These are phyloP conservation scores for Sylvia atricapilla DNA, from an alignment of 2,113 vertebrate genomes.

Conservation along the genomic window DNA sequence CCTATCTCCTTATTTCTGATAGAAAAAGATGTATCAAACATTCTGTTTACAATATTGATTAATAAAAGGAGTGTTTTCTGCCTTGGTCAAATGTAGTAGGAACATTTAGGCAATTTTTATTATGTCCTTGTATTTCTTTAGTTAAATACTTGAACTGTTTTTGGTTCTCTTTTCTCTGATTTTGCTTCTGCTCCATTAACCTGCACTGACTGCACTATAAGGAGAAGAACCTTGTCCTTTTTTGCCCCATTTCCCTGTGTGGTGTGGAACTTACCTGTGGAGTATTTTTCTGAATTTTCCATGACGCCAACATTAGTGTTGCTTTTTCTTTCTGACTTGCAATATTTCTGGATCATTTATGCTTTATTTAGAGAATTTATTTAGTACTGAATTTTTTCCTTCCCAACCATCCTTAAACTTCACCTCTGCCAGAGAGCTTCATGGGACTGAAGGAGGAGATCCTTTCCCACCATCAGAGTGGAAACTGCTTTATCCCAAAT, in stretches of 20 bases:
- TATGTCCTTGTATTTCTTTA: neutral
- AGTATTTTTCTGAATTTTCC: neutral
- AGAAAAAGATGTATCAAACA: neutral
- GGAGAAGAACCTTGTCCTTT: neutral
- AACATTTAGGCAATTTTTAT: conserved; percentile 1
- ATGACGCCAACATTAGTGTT: neutral
- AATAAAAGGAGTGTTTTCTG: neutral
- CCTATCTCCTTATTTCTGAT: neutral
- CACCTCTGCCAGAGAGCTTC: neutral
- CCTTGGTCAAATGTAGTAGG: neutral
- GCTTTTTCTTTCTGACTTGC: neutral
- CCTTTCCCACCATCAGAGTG: neutral
- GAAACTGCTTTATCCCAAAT: neutral
- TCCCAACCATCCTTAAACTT: neutral
- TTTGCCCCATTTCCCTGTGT: fast-evolving
- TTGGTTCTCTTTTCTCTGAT: neutral
- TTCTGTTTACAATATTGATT: neutral
- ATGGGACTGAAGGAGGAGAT: neutral
- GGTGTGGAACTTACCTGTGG: neutral
- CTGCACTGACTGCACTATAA: neutral
- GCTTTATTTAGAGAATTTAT: neutral
- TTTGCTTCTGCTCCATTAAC: conserved; percentile 28
- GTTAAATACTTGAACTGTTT: conserved; percentile 10
- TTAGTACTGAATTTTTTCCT: neutral
- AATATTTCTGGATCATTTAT: neutral